Conservation (phyloP, 1,140 invertebrate species). For the Xylocopa sonorina region DNA sequence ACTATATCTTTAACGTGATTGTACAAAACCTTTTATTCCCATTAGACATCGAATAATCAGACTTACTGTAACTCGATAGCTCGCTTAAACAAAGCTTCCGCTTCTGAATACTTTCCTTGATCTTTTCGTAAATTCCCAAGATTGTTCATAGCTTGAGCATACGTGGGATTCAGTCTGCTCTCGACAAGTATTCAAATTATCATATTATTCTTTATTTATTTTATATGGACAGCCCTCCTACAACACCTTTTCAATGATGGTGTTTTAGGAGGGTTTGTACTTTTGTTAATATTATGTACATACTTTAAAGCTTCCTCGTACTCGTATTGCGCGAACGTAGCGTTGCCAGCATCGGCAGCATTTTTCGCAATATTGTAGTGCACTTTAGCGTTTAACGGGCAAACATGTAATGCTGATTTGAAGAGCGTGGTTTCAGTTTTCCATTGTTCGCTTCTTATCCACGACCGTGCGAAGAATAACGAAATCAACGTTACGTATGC, state of each 20-base stretch:
- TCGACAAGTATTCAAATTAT: conserved; percentile 55
- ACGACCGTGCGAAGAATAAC: conserved; percentile 85
- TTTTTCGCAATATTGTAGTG: conserved; percentile 98
- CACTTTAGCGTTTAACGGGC: conserved; percentile 96
- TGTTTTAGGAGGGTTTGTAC: too few species aligned
- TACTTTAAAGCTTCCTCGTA: conserved; percentile 91
- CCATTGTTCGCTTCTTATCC: conserved; percentile 91
- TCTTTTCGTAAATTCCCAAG: conserved; percentile 96
- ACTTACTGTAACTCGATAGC: conserved; percentile 89
- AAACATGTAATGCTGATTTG: conserved; percentile 87
- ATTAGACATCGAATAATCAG: conserved; percentile 5
- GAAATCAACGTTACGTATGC: conserved; percentile 79
- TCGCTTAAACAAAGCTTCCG: conserved; percentile 88
- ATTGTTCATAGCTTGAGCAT: conserved; percentile 99
- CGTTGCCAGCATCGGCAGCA: conserved; percentile 89
- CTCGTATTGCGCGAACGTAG: conserved; percentile 86
- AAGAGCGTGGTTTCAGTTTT: conserved; percentile 88
- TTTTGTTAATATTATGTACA: too few species aligned
- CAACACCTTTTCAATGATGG: too few species aligned
- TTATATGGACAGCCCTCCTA: background rate
- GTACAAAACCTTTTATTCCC: background rate
- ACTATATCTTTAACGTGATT: conserved; percentile 12
- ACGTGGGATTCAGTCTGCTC: conserved; percentile 91
- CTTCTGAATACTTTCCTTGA: conserved; percentile 86
- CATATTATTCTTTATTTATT: background rate